These are phyloP conservation scores for Anisognathus igniventris DNA, from an alignment of 2,797 vertebrate species.

Conservation along the genomic window DNA sequence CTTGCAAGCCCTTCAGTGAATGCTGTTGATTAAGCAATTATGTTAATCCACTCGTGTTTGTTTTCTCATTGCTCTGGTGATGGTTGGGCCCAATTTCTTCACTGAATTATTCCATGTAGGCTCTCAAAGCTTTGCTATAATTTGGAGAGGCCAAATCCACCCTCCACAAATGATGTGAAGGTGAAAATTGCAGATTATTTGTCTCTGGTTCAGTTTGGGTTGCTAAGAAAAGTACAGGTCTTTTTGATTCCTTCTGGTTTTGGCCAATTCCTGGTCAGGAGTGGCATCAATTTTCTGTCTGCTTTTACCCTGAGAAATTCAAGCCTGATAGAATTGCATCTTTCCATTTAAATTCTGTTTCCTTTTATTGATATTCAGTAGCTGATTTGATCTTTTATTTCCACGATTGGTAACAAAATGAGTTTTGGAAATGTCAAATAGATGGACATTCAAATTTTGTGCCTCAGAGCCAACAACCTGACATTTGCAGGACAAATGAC, in stretches of 20 bases:
- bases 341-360: neutral
- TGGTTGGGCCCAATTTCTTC: constrained; percentile 66
- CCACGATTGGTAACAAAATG: neutral
- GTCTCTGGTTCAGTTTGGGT: neutral
- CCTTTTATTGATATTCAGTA: neutral
- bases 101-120: constrained; percentile 54
- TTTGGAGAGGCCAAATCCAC: constrained; percentile 19
- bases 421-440: neutral
- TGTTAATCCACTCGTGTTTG: constrained; percentile 86
- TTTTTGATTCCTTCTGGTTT: neutral
- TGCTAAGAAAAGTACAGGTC: neutral
- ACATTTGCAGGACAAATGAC: neutral
- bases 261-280: neutral
- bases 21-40: constrained; percentile 85
- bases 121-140: constrained; percentile 38
- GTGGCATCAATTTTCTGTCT: neutral
- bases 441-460: neutral
- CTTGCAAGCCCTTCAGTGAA: constrained; percentile 71
- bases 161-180: neutral
- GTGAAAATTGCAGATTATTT: constrained; percentile 38
- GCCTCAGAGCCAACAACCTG: neutral
- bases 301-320: neutral
- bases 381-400: neutral
- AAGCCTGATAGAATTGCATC: neutral
- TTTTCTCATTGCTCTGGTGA: constrained; percentile 79